Percentiles rank a stretch among this genome's conserved stretches.
phyloP scores from a whole-genome alignment of 2,888 invertebrate species.

The Andrena haemorrhoa region DNA sequence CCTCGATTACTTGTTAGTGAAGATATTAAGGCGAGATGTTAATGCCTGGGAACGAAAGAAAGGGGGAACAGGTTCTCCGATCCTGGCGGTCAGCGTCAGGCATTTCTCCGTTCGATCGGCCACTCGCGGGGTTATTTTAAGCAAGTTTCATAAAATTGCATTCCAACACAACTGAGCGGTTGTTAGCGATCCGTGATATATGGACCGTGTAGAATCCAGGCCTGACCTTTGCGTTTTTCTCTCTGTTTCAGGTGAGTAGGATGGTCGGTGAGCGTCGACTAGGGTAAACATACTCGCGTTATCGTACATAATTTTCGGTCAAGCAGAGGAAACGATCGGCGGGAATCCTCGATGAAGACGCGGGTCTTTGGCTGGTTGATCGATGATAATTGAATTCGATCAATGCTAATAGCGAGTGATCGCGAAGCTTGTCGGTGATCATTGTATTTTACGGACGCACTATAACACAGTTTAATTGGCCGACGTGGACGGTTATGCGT shows the following conservation, averaged over 20 bases:
- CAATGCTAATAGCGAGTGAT: slow-evolving; percentile 62
- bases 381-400: slow-evolving; percentile 62
- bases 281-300: neutral
- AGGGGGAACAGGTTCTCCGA: slow-evolving; percentile 60
- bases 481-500: slow-evolving; percentile 21
- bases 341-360: neutral
- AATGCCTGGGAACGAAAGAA: slow-evolving; percentile 47
- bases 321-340: neutral
- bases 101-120: slow-evolving; percentile 54
- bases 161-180: neutral
- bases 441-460: slow-evolving; percentile 43
- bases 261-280: neutral
- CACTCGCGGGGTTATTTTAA: slow-evolving; percentile 25
- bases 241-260: neutral
- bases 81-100: slow-evolving; percentile 39
- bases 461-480: slow-evolving; percentile 55
- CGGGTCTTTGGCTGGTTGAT: slow-evolving; percentile 32
- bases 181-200: neutral
- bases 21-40: slow-evolving; percentile 68
- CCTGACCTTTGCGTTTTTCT: neutral
- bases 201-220: neutral
- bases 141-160: neutral
- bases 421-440: slow-evolving; percentile 40
- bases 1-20: slow-evolving; percentile 70
- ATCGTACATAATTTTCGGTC: neutral